Conservation (phyloP, 2,888 invertebrate genomes). For the Chalcosyrphus nemorum region DNA sequence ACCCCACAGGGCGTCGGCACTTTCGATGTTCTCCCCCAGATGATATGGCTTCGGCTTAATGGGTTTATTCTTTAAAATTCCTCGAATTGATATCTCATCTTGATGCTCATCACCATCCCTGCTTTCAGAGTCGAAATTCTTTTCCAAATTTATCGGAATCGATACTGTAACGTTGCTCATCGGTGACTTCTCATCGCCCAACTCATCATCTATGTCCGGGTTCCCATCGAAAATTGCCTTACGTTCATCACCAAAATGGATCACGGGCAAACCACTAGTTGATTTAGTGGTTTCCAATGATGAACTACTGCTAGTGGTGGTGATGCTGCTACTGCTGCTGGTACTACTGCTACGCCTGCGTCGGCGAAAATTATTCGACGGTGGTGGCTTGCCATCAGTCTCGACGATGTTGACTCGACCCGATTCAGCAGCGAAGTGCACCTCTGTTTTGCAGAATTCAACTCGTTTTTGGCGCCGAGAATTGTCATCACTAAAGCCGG, state of each 20-base stretch:
- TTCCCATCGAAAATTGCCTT: constrained; percentile 32
- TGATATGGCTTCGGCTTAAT: constrained; percentile 89
- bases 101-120: constrained; percentile 72
- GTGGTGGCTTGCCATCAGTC: constrained; percentile 93
- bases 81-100: constrained; percentile 84
- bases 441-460: constrained; percentile 93
- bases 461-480: constrained; percentile 85
- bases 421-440: constrained; percentile 93
- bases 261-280: constrained; percentile 84
- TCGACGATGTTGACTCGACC: constrained; percentile 94
- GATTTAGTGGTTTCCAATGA: constrained; percentile 77
- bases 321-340: constrained; percentile 72
- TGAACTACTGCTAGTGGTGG: constrained; percentile 70
- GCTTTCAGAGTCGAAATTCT: constrained; percentile 78
- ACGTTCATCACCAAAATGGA: constrained; percentile 85
- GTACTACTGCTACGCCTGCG: constrained; percentile 84
- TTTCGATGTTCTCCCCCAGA: constrained; percentile 86
- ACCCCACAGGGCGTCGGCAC: constrained; percentile 83
- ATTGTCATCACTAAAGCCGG: constrained; percentile 74
- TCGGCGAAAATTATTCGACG: constrained; percentile 90
- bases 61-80: constrained; percentile 89
- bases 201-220: constrained; percentile 41
- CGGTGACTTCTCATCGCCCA: constrained; percentile 42
- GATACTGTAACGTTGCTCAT: constrained; percentile 77
- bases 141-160: constrained; percentile 76